phyloP scores from a whole-genome alignment of 2,113 vertebrate species.

The Engraulis encrasicolus region DNA sequence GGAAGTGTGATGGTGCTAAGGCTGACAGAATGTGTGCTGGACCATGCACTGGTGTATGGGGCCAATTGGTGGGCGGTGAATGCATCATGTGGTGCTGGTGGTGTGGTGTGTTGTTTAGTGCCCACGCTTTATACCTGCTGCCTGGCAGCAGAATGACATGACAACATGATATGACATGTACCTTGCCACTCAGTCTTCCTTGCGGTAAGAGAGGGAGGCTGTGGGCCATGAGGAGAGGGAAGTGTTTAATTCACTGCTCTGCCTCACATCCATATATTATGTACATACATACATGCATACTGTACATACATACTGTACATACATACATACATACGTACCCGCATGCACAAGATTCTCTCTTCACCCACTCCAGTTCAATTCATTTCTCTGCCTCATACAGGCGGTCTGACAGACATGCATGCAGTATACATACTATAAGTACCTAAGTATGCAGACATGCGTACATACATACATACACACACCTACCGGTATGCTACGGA shows the following conservation, averaged over 20 bases:
- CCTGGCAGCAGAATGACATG: background rate
- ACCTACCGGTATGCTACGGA: no score
- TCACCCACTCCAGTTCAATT: no score
- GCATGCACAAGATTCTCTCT: slow-evolving; percentile 19
- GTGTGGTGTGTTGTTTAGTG: background rate
- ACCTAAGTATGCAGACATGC: no score
- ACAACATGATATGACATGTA: no score
- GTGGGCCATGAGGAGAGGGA: background rate
- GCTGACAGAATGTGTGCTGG: background rate
- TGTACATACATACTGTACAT: background rate
- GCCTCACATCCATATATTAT: no score
- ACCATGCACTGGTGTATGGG: no score
- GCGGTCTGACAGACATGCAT: no score
- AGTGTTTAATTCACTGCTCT: background rate
- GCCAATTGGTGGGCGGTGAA: background rate
- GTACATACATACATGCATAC: background rate
- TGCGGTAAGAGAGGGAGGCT: background rate
- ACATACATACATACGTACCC: slow-evolving; percentile 11
- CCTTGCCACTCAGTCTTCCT: background rate
- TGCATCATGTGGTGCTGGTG: background rate
- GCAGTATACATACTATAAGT: no score
- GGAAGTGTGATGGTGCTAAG: background rate
- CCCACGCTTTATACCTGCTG: background rate
- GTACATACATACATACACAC: no score
- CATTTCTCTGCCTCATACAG: no score